Percentiles rank a stretch among this genome's conserved stretches.
Conservation (phyloP, 2,113 vertebrate genomes). For the Silurus meridionalis region DNA sequence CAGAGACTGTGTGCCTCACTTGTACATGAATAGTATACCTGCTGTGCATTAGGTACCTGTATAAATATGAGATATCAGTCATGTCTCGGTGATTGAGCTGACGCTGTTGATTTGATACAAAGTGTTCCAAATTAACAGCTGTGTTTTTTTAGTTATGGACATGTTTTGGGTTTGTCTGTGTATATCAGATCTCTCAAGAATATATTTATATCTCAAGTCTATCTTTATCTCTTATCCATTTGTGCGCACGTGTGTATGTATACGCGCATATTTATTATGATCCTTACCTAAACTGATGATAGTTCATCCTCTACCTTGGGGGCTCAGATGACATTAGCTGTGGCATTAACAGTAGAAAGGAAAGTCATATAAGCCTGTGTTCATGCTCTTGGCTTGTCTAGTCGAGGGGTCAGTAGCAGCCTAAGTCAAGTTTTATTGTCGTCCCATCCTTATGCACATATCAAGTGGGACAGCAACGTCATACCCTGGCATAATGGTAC, state of each 20-base stretch:
- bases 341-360: constrained; percentile 48
- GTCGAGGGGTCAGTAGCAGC: constrained; percentile 40
- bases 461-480: not conserved
- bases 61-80: constrained; percentile 23
- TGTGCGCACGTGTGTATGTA: constrained; percentile 2
- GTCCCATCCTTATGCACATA: not conserved
- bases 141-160: not conserved
- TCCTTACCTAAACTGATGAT: constrained; percentile 28
- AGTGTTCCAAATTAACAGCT: not conserved
- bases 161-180: not conserved
- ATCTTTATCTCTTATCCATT: not conserved
- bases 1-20: not conserved
- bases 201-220: not conserved
- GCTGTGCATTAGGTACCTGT: not conserved
- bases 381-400: constrained; percentile 51
- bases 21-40: not conserved
- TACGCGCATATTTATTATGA: constrained; percentile 20
- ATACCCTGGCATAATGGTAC: not conserved
- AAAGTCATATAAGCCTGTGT: constrained; percentile 51
- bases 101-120: constrained; percentile 34
- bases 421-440: not conserved
- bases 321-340: constrained; percentile 42
- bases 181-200: not conserved
- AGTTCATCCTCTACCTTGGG: constrained; percentile 41
- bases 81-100: not conserved